Evolutionary conservation across 1,140 invertebrate species (phyloP).

Genomic region (Polyergus mexicanus): DNA sequence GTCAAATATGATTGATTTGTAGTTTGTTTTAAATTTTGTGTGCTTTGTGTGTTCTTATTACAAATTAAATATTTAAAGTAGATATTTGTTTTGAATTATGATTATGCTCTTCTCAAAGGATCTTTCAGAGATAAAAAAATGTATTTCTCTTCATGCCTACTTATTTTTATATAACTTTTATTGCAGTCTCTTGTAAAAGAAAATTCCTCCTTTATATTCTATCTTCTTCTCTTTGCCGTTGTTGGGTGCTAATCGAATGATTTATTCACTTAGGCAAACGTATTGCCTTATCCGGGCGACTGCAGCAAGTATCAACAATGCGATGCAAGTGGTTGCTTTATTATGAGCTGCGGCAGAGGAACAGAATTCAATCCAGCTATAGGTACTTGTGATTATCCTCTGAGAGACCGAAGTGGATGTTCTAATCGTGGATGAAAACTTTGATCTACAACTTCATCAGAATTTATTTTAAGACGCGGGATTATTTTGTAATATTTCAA

Average conservation of each 20-base stretch:
- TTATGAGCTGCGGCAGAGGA: conserved; percentile 82
- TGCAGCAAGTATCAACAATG: conserved; percentile 85
- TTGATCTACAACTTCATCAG: not conserved
- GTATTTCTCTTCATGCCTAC: not conserved
- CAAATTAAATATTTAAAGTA: not conserved
- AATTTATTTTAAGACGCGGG: not conserved
- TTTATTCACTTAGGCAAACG: conserved; percentile 64
- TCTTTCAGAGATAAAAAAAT: not conserved
- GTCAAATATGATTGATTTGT: conserved; percentile 19
- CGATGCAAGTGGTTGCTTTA: conserved; percentile 78
- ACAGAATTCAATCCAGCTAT: conserved; percentile 84
- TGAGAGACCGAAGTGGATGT: conserved; percentile 65
- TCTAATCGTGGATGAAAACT: conserved; percentile 58
- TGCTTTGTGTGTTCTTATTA: not conserved
- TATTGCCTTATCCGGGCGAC: conserved; percentile 78
- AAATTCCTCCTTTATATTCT: not conserved
- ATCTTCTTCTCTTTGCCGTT: conserved; percentile 24
- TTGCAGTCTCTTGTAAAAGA: not conserved
- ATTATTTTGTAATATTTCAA: not conserved
- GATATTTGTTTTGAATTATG: not conserved
- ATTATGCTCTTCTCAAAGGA: not conserved
- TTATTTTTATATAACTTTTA: not conserved
- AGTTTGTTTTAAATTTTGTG: not conserved
- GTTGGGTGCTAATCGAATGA: not conserved
- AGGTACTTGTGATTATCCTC: conserved; percentile 82